Conservation (phyloP, 2,888 invertebrate species). For the Lepidocyrtinus sp. region DNA sequence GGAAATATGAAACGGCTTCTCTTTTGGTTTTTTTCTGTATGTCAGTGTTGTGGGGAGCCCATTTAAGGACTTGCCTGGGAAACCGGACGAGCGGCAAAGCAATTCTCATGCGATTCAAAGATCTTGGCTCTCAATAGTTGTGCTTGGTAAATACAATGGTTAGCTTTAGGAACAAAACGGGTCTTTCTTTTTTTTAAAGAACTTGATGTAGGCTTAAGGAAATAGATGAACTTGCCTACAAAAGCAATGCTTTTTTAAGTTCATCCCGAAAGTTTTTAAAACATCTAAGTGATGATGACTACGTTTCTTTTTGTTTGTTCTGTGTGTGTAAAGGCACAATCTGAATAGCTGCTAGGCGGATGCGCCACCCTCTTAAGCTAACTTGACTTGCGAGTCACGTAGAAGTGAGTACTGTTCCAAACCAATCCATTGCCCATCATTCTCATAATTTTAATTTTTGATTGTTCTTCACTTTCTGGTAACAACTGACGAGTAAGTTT, state of each 20-base stretch:
- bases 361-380: conserved; percentile 68
- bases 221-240: conserved; percentile 49
- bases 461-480: conserved; percentile 50
- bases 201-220: conserved; percentile 46
- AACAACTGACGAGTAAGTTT: conserved; percentile 51
- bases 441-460: conserved; percentile 53
- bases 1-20: conserved; percentile 69
- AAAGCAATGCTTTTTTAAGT: conserved; percentile 47
- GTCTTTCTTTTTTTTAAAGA: conserved; percentile 21
- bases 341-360: conserved; percentile 70
- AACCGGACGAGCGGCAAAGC: conserved; percentile 64
- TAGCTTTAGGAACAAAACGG: conserved; percentile 61
- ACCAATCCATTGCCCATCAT: conserved; percentile 66
- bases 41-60: conserved; percentile 70
- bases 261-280: conserved; percentile 60
- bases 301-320: conserved; percentile 71
- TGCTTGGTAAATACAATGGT: conserved; percentile 68
- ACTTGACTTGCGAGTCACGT: conserved; percentile 70
- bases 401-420: conserved; percentile 70
- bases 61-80: conserved; percentile 67
- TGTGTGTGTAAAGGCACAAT: conserved; percentile 70
- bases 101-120: conserved; percentile 60
- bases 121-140: conserved; percentile 69
- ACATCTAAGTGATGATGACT: conserved; percentile 68
- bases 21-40: conserved; percentile 70